Base-by-base conservation (phyloP, 2,888 invertebrate genomes). In the Tachina lurida region DNA sequence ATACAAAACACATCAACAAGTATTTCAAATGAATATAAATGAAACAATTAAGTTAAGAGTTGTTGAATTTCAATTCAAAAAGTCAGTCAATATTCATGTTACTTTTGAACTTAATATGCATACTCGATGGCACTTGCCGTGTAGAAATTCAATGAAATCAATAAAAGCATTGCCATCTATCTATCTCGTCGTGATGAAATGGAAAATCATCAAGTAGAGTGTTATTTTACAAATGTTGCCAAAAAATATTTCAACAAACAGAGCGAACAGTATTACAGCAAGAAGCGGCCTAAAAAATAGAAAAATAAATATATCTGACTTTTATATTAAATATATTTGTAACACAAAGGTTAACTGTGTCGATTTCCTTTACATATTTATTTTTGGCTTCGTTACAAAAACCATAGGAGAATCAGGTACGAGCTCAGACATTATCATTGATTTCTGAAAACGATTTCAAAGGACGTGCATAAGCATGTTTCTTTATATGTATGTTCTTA, bases 161-260 rank as follows among this genome's bases (percentile, higher is more conserved):
- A 77, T 77, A 54, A 39, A 70, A 70, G 49, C 52, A 31, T 15
- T 54, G 54, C 62, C 74, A 75, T 39, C 19, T n/a, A 52, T 19
- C 5, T n/a, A n/a, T n/a, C n/a, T n/a, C n/a, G n/a, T 54, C 15
- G 52, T 43, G 71, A 56, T 43, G 60, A 7, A 7, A 75, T 49
- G 17, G 52, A 67, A 74, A 41, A 54, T 86, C 82, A 85, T 82
- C 82, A 82, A 82, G 78, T 79, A 82, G 70, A 82, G 82, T 84
- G 77, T 79, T 75, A 65, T 79, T 79, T 71, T 54, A 47, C 63
- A 71, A 22, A 65, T 63, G 74, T 82, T 86, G 85, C 85, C 85
- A 86, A 82, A 83, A 81, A 75, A 60, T 56, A 60, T 63, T 74
- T 70, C 4, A 63, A 19, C 43, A 54, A 41, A 52, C 45, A 45